phyloP scores from a whole-genome alignment of 2,888 invertebrate genomes.

The Alsophila aescularia region DNA sequence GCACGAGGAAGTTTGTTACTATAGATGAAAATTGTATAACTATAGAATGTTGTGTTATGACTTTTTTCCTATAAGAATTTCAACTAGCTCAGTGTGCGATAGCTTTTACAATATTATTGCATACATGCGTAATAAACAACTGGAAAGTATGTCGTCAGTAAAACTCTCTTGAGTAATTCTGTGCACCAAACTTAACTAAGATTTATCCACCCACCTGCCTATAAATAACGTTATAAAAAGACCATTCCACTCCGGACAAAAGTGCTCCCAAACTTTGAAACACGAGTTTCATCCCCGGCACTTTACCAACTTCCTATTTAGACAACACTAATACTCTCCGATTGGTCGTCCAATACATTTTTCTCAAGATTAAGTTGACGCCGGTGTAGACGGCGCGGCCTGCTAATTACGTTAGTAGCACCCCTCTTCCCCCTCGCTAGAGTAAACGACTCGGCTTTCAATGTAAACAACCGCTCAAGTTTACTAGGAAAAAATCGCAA shows the following conservation, averaged over 20 bases:
- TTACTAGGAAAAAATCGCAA: constrained; percentile 78
- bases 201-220: constrained; percentile 23
- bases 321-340: constrained; percentile 51
- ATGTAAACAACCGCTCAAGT: constrained; percentile 78
- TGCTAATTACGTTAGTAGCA: constrained; percentile 79
- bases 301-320: constrained; percentile 42
- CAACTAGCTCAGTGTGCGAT: no score
- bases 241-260: constrained; percentile 24
- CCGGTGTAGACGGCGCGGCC: constrained; percentile 61
- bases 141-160: not conserved
- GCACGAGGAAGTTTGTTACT: not conserved
- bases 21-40: not conserved
- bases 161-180: not conserved
- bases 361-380: constrained; percentile 61
- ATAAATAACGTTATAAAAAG: constrained; percentile 29
- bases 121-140: no score
- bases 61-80: no score
- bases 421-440: constrained; percentile 53
- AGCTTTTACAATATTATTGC: no score
- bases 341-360: constrained; percentile 57
- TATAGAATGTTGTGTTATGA: no score
- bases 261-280: constrained; percentile 34
- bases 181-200: constrained; percentile 20
- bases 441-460: constrained; percentile 80
- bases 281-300: constrained; percentile 38